Base-by-base conservation (phyloP, 2,113 vertebrate species). In the Platysternon megacephalum region DNA sequence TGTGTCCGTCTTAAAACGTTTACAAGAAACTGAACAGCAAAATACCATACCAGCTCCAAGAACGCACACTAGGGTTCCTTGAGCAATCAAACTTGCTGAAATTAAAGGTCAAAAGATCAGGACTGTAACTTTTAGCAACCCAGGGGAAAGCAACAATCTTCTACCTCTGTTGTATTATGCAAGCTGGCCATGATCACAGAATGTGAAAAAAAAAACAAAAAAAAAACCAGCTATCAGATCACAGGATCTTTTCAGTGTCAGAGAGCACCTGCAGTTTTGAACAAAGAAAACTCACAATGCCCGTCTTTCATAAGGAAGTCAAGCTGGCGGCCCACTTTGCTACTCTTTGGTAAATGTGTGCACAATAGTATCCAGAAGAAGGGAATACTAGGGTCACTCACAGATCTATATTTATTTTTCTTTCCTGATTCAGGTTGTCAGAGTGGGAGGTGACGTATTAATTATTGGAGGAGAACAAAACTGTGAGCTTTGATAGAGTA, bases 61-160 rank as follows among this genome's bases (percentile, higher is more conserved):
- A 95, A 97, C 92, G 95, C 97, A 95, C 97, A 91, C 89, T 95
- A 89, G 98, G 97, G 97, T 94, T 98, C 90, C 96, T 92, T 46
- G 87, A 97, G 96, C 97, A 98, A 98, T 98, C 97, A 97, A 96
- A 98, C 96, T 94, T 95, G 90, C 96, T 97, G 97, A 97, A 98
- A 98, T 98, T 97, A 96, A 98, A 97, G 98, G 98, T 98, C 97
- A 97, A 97, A 95, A 97, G 98, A 97, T 98, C 98, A 97, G 53
- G 84, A 86, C 90, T 94, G 96, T 97, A 98, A 98, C 98, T 98
- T 98, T 96, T 98, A 96, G 95, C 95, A 97, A 82, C 96, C 94
- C 93, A 92, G 90, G 94, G 94, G 96, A 98, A 97, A 85, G 95
- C 95, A 98, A 96, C 88, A 97, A 92, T 98, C 96, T 97, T 96